A percentile compares a stretch with the other conserved stretches of the same genome.
These are phyloP conservation scores for Augiades crinisus DNA, from an alignment of 2,888 invertebrate species.

Conservation along the genomic window DNA sequence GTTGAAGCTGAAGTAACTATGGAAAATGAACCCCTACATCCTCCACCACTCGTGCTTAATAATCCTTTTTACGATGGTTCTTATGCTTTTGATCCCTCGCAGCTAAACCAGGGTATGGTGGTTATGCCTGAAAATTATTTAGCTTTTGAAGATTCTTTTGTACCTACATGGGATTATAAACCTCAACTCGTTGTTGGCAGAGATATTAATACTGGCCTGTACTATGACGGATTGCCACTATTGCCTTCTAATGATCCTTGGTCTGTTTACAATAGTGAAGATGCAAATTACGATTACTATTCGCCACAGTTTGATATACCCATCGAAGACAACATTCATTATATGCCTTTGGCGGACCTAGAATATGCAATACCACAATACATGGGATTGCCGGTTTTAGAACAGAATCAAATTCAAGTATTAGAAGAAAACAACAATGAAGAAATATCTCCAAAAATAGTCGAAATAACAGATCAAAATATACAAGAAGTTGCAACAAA, in stretches of 20 bases:
- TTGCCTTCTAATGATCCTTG: conserved; percentile 72
- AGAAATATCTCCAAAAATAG: conserved; percentile 14
- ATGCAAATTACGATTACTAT: conserved; percentile 62
- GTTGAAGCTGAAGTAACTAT: conserved; percentile 64
- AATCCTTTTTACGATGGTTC: conserved; percentile 77
- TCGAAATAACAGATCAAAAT: conserved; percentile 35
- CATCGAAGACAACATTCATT: conserved; percentile 56
- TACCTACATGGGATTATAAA: conserved; percentile 70
- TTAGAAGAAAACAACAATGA: conserved; percentile 32
- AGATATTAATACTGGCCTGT: conserved; percentile 55
- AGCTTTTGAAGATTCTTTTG: conserved; percentile 78
- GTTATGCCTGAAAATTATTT: conserved; percentile 73
- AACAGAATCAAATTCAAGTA: conserved; percentile 50
- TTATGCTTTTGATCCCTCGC: conserved; percentile 56
- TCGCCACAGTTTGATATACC: conserved; percentile 59
- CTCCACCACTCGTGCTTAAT: conserved; percentile 68
- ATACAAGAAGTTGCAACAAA: conserved; percentile 23
- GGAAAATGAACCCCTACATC: conserved; percentile 55
- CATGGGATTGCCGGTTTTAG: conserved; percentile 63
- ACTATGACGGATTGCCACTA: conserved; percentile 64
- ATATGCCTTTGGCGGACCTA: conserved; percentile 70
- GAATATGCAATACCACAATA: conserved; percentile 71
- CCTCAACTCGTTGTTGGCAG: conserved; percentile 56
- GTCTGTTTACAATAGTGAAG: conserved; percentile 61
- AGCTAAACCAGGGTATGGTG: conserved; percentile 59